phyloP scores from a whole-genome alignment of 2,113 vertebrate genomes.

The Psettodes erumei region DNA sequence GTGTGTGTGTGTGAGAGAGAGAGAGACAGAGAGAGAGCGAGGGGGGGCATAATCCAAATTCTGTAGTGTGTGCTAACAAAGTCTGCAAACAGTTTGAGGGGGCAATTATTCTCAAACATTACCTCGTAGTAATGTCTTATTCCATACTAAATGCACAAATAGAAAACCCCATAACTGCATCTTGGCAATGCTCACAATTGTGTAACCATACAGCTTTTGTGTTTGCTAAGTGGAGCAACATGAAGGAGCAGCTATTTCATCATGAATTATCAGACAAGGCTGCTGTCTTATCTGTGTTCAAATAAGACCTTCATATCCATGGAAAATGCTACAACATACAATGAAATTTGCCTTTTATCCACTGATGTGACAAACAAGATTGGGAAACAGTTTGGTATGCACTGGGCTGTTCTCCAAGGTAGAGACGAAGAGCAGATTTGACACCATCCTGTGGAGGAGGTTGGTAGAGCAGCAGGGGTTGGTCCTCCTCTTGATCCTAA shows the following conservation, averaged over 20 bases:
- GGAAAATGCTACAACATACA: slow-evolving; percentile 47
- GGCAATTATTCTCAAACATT: slow-evolving; percentile 68
- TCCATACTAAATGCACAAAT: slow-evolving; percentile 60
- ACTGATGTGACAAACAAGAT: slow-evolving; percentile 56
- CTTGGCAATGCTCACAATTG: slow-evolving; percentile 49
- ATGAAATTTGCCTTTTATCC: slow-evolving; percentile 35
- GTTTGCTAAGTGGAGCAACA: slow-evolving; percentile 41
- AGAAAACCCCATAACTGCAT: slow-evolving; percentile 58
- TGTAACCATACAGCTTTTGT: slow-evolving; percentile 54
- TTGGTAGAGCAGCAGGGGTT: slow-evolving; percentile 13
- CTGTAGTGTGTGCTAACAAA: slow-evolving; percentile 59
- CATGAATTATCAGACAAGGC: slow-evolving; percentile 28
- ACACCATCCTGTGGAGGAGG: slow-evolving; percentile 69
- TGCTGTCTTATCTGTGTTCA: slow-evolving; percentile 42
- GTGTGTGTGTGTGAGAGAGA: slow-evolving; percentile 31
- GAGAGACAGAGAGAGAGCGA: too few species aligned
- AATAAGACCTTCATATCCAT: slow-evolving; percentile 42
- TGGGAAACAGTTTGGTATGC: slow-evolving; percentile 61
- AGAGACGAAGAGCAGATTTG: slow-evolving; percentile 5
- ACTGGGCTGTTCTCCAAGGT: slow-evolving; percentile 26
- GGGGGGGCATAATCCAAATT: slow-evolving; percentile 35
- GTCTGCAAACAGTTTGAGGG: slow-evolving; percentile 70
- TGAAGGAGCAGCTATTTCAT: slow-evolving; percentile 21
- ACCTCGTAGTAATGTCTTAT: slow-evolving; percentile 61
- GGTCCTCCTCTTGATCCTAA: background rate